Evolutionary conservation across 2,797 vertebrate genomes (phyloP), one percentile per base, ranked within the genome.

Genomic region (Enteromius fasciolatus): DNA sequence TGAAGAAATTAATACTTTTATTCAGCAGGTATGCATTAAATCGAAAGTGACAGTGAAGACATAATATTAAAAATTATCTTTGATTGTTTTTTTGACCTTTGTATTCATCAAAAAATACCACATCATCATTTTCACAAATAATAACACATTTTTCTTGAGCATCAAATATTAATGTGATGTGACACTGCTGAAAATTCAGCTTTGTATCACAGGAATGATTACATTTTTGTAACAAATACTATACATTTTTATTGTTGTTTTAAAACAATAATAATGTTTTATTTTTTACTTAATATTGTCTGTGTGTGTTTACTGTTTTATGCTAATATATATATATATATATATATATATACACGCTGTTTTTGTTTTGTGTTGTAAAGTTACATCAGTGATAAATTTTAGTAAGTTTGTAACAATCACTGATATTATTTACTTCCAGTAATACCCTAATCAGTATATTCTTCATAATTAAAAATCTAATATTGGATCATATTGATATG

Each of bases 21-120:
- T 69, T 69, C n/a, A 44, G 67, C 39, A 46, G 14, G 39, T 15
- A 69, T 69, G n/a, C 67, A 15, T 69, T 44, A 20, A 72, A 12
- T 31, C 69, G 20, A 31, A 31, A 50, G 25, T 4, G 25, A 33
- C 25, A 70, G 15, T 31, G 6, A 72, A 5, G 44, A 20, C 25
- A 50, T 28, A 28, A 70, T 31, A 46, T 52, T 20, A 33, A 20
- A 50, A 31, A 50, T 17, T 0, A 44, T 44, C 1, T 41, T 11
- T 41, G 41, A 41, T 41, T 41, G 39, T 44, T 44, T 12, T 3
- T 44, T 68, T 68, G 39, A n/a, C n/a, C 20, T 41, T 5, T 18
- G 18, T 18, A 31, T 31, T 50, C 17, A 31, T 72, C 2, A 31
- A 72, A 72, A 2, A 20, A 72, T 17, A 11, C 4, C 23, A 1